Conservation (phyloP, 1,140 invertebrate species). For the Ceratosolen fusciceps region DNA sequence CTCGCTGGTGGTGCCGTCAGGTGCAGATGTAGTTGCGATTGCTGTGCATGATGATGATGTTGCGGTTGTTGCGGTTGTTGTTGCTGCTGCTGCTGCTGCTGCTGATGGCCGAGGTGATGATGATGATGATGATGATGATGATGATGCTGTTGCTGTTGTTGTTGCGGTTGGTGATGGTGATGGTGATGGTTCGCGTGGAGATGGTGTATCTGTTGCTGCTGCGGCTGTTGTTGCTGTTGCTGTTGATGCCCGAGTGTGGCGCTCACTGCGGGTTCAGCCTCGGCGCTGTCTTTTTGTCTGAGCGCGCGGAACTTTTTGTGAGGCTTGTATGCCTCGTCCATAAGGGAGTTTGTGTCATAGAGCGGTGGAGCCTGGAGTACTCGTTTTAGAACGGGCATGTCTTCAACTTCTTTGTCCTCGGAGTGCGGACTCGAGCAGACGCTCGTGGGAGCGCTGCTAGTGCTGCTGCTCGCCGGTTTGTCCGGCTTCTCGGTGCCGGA, state of each 20-base stretch:
- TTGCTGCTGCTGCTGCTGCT: constrained; percentile 42
- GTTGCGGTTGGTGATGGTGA: constrained; percentile 64
- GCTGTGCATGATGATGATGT: constrained; percentile 70
- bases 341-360: constrained; percentile 88
- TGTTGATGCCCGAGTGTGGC: constrained; percentile 53
- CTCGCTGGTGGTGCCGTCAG: constrained; percentile 39
- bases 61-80: constrained; percentile 62
- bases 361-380: constrained; percentile 92
- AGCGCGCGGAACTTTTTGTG: constrained; percentile 94
- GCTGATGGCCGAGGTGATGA: constrained; percentile 69
- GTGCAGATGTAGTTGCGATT: constrained; percentile 66
- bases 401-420: constrained; percentile 88
- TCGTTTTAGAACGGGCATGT: constrained; percentile 93
- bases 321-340: constrained; percentile 95
- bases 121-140: constrained; percentile 65
- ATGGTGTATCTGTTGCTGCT: constrained; percentile 62
- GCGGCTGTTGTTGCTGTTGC: constrained; percentile 55
- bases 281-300: constrained; percentile 83
- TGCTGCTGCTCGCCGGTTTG: constrained; percentile 75
- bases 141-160: constrained; percentile 50
- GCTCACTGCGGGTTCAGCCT: constrained; percentile 76
- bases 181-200: constrained; percentile 66
- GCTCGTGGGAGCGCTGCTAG: constrained; percentile 81
- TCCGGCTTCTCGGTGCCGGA: constrained; percentile 89
- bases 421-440: constrained; percentile 89